Evolutionary conservation across 2,113 vertebrate genomes (phyloP).

Genomic region (Erythrocebus patas): DNA sequence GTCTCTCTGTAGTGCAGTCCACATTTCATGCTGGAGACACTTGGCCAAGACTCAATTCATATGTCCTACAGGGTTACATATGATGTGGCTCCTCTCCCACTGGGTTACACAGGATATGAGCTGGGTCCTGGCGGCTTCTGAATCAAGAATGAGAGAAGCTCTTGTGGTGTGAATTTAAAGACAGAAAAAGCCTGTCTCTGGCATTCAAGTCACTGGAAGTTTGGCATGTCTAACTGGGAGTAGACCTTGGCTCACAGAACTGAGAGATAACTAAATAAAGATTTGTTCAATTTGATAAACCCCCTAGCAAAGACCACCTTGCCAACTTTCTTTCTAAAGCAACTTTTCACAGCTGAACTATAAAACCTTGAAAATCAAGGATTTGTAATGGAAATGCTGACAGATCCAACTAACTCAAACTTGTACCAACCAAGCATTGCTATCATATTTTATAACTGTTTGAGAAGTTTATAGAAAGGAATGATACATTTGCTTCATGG

Average conservation of each 20-base stretch:
- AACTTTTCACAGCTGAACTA: constrained; percentile 76
- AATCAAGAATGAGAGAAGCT: constrained; percentile 67
- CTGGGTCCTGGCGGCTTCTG: constrained; percentile 69
- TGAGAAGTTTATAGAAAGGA: constrained; percentile 67
- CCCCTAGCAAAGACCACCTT: constrained; percentile 58
- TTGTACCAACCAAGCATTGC: constrained; percentile 51
- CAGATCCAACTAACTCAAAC: constrained; percentile 63
- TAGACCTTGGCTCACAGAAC: constrained; percentile 67
- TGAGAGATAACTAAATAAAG: constrained; percentile 73
- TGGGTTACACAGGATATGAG: constrained; percentile 75
- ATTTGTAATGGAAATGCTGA: constrained; percentile 81
- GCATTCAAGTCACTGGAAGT: constrained; percentile 63
- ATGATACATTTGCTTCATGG: constrained; percentile 48
- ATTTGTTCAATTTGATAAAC: constrained; percentile 79
- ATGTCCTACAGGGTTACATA: constrained; percentile 64
- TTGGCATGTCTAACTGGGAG: constrained; percentile 68
- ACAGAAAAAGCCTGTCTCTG: constrained; percentile 52
- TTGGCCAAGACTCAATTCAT: constrained; percentile 45
- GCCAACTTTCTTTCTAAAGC: constrained; percentile 76
- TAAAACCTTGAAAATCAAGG: constrained; percentile 75
- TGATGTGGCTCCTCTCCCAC: constrained; percentile 71
- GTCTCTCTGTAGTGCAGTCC: constrained; percentile 38
- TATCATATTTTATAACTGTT: constrained; percentile 74
- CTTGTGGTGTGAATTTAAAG: constrained; percentile 65
- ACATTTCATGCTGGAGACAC: constrained; percentile 55